Percentiles rank a stretch among this genome's conserved stretches.
phyloP scores from a whole-genome alignment of 2,888 invertebrate genomes.

The Electrophaes corylata region DNA sequence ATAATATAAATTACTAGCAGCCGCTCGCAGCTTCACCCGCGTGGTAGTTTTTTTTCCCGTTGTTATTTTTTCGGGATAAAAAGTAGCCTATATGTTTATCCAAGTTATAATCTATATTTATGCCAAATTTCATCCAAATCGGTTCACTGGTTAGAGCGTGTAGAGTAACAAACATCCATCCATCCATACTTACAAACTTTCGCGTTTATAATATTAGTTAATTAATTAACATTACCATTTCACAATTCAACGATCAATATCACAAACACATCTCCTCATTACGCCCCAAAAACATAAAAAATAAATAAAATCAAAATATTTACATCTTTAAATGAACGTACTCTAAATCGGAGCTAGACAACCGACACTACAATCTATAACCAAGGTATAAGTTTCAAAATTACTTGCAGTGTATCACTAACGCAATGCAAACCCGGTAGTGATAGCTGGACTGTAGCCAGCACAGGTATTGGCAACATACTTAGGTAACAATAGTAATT shows the following conservation, averaged over 20 bases:
- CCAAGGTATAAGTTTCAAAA: constrained; percentile 6
- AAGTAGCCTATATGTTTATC: too few relatives aligned
- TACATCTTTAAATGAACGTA: constrained; percentile 23
- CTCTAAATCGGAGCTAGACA: not conserved
- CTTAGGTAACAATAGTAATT: constrained; percentile 15
- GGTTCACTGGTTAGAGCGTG: too few relatives aligned
- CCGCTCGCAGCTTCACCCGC: too few relatives aligned
- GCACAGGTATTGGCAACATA: constrained; percentile 25
- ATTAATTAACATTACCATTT: not conserved
- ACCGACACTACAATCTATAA: not conserved
- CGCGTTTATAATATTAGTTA: too few relatives aligned
- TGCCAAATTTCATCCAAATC: too few relatives aligned
- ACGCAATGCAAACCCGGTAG: constrained; percentile 26
- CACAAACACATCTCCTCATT: not conserved
- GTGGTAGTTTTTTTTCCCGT: too few relatives aligned
- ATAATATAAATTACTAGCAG: too few relatives aligned
- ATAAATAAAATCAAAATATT: constrained; percentile 13
- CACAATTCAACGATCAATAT: not conserved
- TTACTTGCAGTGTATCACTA: not conserved
- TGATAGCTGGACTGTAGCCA: constrained; percentile 24
- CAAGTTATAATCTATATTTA: too few relatives aligned
- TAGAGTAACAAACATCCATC: too few relatives aligned
- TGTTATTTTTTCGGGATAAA: too few relatives aligned
- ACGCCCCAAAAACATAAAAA: constrained; percentile 10
- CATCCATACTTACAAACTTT: too few relatives aligned